Evolutionary conservation across 1,140 invertebrate species (phyloP), one percentile per base, ranked within the genome.

Genomic region (Ostrea edulis): DNA sequence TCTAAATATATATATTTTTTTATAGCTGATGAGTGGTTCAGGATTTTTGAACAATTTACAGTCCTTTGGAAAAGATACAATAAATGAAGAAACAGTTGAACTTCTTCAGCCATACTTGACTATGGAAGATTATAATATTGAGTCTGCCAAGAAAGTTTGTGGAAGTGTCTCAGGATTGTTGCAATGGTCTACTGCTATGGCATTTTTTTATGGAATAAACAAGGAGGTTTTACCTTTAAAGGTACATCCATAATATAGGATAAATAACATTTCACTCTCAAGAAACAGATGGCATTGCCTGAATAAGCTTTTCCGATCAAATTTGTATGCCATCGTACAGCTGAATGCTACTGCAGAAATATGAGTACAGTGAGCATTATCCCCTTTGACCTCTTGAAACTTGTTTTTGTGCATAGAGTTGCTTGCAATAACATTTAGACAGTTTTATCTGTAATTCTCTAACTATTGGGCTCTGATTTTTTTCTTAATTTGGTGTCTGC

Each of bases 171-270:
- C 98, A 35, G 98, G 98, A n/a, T 95, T 99, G 7, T 94, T 99
- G 14, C 98, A 98, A 0, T 99, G 98, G 98, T 99, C 98, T 0
- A 98, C 98, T 95, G 98, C 98, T 3, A 99, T 99, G 98, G 97
- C 97, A 4, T 98, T 98, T 92, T 99, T 99, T 92, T 98, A 98
- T 94, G 98, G 97, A 71, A 98, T 99, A 8, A 99, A 99, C 95
- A 98, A 98, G 95, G 98, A 99, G 96, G 98, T 99, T 4, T 95
- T 99, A 29, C 98, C 98, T 0, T 94, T 99, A 12, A 99, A 99
- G 94, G 97, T 97, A 8, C 51, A 82, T 86, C 14, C 8, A 12
- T 11, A 81, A 29, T 44, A 44, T 44, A 44, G 35, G 35, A n/a
- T n/a, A n/a, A n/a, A n/a, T n/a, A n/a, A n/a, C n/a, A n/a, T n/a